Evolutionary conservation across 2,113 vertebrate species (phyloP).

Genomic region (Nettapus auritus): DNA sequence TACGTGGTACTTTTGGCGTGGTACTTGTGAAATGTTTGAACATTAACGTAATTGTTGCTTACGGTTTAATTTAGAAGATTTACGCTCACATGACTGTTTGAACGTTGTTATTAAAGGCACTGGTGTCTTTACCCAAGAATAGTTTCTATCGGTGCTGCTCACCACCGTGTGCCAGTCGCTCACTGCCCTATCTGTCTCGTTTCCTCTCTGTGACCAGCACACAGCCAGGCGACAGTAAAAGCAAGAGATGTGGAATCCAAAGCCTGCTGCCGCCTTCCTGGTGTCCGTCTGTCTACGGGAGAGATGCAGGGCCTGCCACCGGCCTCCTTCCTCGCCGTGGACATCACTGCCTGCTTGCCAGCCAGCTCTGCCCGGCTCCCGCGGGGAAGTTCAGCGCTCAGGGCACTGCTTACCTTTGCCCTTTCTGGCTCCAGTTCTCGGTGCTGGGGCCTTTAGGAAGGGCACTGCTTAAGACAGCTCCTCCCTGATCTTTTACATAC

Average conservation of each 20-base stretch:
- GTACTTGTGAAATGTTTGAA: neutral
- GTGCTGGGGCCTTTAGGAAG: neutral
- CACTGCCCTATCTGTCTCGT: neutral
- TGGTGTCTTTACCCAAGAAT: neutral
- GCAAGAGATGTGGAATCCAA: neutral
- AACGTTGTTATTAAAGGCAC: neutral
- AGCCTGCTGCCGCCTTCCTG: neutral
- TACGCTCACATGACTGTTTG: neutral
- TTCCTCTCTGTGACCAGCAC: neutral
- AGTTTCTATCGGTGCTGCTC: neutral
- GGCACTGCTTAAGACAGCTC: accelerated
- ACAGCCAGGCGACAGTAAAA: neutral
- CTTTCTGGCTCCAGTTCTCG: neutral
- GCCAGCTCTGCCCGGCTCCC: neutral
- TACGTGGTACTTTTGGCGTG: neutral
- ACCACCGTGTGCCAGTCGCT: neutral
- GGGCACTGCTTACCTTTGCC: neutral
- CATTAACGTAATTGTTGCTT: neutral
- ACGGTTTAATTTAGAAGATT: neutral
- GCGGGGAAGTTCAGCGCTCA: accelerated
- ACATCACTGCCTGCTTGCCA: accelerated
- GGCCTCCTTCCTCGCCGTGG: neutral
- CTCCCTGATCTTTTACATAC: neutral
- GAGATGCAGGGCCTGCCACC: accelerated
- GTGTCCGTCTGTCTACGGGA: neutral